A percentile compares a stretch with the other conserved stretches of the same genome.
These are phyloP conservation scores for Pterostichus madidus DNA, from an alignment of 2,888 invertebrate genomes.

Conservation along the genomic window DNA sequence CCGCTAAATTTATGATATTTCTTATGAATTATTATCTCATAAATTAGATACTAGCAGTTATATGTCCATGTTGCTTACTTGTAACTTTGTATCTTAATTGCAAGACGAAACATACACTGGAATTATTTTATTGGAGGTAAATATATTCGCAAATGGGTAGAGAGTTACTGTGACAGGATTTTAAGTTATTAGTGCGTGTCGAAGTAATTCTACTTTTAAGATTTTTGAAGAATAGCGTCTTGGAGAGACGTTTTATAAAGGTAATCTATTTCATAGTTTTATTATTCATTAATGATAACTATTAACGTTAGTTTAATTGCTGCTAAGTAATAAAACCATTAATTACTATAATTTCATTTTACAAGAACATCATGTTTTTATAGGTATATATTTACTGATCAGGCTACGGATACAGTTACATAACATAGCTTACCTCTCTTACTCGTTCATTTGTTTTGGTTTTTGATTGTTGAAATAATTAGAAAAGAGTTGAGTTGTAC, in stretches of 20 bases:
- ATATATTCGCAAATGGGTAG: neutral
- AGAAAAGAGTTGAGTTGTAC: neutral
- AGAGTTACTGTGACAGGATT: slow-evolving; percentile 27
- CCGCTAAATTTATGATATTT: slow-evolving; percentile 46
- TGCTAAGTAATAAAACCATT: neutral
- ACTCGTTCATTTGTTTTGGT: too few relatives aligned
- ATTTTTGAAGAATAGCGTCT: neutral
- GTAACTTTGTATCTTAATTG: slow-evolving; percentile 40
- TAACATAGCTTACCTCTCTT: too few relatives aligned
- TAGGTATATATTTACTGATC: neutral
- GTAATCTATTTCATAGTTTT: slow-evolving; percentile 22
- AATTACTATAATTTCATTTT: slow-evolving; percentile 17
- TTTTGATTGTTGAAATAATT: neutral
- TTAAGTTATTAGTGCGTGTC: slow-evolving; percentile 30
- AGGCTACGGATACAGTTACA: neutral
- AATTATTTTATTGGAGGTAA: slow-evolving; percentile 24
- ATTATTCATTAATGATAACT: neutral
- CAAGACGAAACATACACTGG: neutral
- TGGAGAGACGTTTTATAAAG: neutral
- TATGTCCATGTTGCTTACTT: slow-evolving; percentile 3
- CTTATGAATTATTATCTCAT: slow-evolving; percentile 40
- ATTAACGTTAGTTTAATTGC: slow-evolving; percentile 21
- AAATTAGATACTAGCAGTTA: slow-evolving; percentile 44
- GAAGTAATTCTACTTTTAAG: neutral
- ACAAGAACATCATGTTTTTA: neutral